Evolutionary conservation across 2,888 invertebrate species (phyloP), one percentile per base, ranked within the genome.

Genomic region (Odontocerum albicorne): DNA sequence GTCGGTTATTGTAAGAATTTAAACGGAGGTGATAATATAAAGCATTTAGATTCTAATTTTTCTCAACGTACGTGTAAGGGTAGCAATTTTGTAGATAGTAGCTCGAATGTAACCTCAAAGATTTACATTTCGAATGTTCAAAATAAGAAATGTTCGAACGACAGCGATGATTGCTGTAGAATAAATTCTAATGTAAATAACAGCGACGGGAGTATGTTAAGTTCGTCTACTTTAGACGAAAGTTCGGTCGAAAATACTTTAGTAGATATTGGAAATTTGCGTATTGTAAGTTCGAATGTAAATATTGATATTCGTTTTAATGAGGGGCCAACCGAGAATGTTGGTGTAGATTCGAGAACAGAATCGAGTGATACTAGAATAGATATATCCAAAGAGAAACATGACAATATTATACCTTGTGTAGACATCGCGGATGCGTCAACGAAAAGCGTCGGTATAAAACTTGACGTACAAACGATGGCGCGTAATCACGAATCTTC

Each of bases 301-400:
- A n/a, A n/a, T n/a, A n/a, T n/a, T n/a, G n/a, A n/a, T n/a, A n/a
- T n/a, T n/a, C n/a, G n/a, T n/a, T n/a, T n/a, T n/a, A n/a, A n/a
- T n/a, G n/a, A n/a, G n/a, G n/a, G n/a, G n/a, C n/a, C n/a, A n/a
- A n/a, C n/a, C n/a, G n/a, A n/a, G n/a, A n/a, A n/a, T n/a, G n/a
- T n/a, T n/a, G n/a, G n/a, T n/a, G n/a, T n/a, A n/a, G n/a, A n/a
- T n/a, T n/a, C n/a, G n/a, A n/a, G n/a, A n/a, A n/a, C n/a, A n/a
- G n/a, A n/a, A n/a, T 33, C 19, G 1, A 40, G 49, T 33, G 21
- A 49, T 42, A 21, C 32, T 42, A 49, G 49, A 19, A 17, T 49
- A 42, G 40, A 38, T n/a, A 32, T 32, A 12, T 40, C 49, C 21
- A 49, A 33, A 40, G 49, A 49, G 15, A 33, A 33, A 20, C 40